phyloP scores from a whole-genome alignment of 2,888 invertebrate species.

The Pandemis cinnamomeana region DNA sequence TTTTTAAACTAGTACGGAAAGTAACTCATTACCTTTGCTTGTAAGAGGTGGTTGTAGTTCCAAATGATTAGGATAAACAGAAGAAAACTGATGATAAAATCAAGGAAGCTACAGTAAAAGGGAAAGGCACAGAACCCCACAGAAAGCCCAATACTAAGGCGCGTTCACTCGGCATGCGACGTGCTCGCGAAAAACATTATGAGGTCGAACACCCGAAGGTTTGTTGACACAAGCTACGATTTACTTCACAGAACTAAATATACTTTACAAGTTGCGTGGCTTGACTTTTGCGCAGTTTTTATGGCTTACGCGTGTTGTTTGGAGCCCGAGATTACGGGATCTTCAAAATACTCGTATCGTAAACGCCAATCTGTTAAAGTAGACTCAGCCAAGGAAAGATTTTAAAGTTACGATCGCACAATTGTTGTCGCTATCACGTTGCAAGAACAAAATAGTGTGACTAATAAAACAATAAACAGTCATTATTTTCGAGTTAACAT shows the following conservation, averaged over 20 bases:
- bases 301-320: neutral
- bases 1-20: too few relatives aligned
- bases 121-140: conserved; percentile 17
- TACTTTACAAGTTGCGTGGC: conserved; percentile 29
- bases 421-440: neutral
- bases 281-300: conserved; percentile 22
- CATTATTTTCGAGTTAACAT: conserved; percentile 15
- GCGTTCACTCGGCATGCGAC: conserved; percentile 46
- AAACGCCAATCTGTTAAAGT: too few relatives aligned
- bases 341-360: neutral
- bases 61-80: too few relatives aligned
- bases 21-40: too few relatives aligned
- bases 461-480: conserved; percentile 21
- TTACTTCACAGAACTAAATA: conserved; percentile 32
- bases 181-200: conserved; percentile 68
- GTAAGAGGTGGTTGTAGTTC: too few relatives aligned
- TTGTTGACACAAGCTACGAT: conserved; percentile 51
- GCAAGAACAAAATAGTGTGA: conserved; percentile 21
- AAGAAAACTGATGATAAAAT: too few relatives aligned
- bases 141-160: conserved; percentile 23
- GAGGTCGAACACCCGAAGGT: conserved; percentile 70
- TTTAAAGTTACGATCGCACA: too few relatives aligned
- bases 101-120: conserved; percentile 13
- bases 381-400: neutral
- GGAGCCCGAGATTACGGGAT: neutral